Evolutionary conservation across 2,888 invertebrate genomes (phyloP).

Genomic region (Oxycera nigricornis): DNA sequence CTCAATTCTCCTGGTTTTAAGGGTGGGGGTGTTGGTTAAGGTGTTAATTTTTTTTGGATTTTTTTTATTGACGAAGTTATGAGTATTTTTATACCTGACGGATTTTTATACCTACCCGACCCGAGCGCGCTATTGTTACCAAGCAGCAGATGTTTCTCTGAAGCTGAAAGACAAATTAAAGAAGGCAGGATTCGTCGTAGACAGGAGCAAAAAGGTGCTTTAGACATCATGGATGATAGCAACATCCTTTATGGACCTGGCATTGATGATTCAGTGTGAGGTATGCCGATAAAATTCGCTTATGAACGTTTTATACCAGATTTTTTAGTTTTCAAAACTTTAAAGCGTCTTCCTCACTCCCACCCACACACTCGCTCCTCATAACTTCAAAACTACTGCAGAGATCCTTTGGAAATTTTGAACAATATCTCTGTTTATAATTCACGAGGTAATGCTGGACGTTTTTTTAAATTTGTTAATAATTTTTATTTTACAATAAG

Average conservation of each 20-base stretch:
- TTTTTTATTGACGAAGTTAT: background rate
- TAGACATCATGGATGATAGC: no score
- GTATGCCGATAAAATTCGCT: background rate
- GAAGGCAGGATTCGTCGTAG: no score
- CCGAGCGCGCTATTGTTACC: background rate
- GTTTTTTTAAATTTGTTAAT: background rate
- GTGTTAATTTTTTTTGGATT: background rate
- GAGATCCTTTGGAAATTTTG: background rate
- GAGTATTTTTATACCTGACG: background rate
- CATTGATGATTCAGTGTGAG: background rate
- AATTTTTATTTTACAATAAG: no score
- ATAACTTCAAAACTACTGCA: background rate
- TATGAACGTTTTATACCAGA: background rate
- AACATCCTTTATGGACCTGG: no score
- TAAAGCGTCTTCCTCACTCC: no score
- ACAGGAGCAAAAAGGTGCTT: no score
- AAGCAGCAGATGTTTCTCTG: background rate
- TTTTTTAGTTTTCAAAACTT: no score
- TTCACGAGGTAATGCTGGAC: background rate
- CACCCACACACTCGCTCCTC: no score
- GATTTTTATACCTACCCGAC: background rate
- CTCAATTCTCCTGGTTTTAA: background rate
- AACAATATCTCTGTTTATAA: background rate
- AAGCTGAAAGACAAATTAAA: no score
- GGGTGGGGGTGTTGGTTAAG: background rate